Base-by-base conservation (phyloP, 2,888 invertebrate species). In the Ennomos erosarius region DNA sequence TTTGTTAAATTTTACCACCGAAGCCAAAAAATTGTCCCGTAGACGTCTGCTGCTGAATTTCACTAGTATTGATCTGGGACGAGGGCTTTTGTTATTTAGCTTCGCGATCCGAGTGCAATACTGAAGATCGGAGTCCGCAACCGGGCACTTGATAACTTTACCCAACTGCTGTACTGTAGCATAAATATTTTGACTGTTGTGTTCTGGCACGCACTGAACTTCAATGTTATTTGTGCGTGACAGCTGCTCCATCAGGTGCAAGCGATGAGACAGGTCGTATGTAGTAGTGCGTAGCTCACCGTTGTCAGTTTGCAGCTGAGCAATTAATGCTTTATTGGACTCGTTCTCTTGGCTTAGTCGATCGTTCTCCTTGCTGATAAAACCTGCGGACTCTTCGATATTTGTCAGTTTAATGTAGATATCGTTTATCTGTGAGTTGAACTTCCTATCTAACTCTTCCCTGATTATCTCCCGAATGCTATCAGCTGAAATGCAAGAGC, bases 71-170 rank as follows among this genome's bases (percentile, higher is more conserved):
- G 66, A 61, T 8, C 69, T 52, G 12, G 69, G 65, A 1, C 67
- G 59, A 1, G 47, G 10, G 26, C 50, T 61, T 0, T 44, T 43
- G 0, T 33, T 42, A 5, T 69, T 58, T 0, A 51, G 35, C 43
- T 68, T 71, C 4, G 67, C 68, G 0, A 67, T 47, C 10, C 69
- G 43, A 6, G 57, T 50, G 35, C 69, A 69, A 16, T 64, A 55
- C 10, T 58, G 44, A 10, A 71, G 64, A 9, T 69, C 60, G n/a
- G 45, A 9, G 9, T 69, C 68, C 9, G 26, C 38, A 0, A 70
- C 38, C 0, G 48, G 40, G 33, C 62, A 65, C 5, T 65, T 61
- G 1, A 70, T 53, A 0, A 40, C 48, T 5, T 62, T 62, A 6
- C 62, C 52, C 0, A 71, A 57, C 11, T 69, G 72, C 26, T 63